Conservation (phyloP, 2,888 invertebrate species). For the Aphelenchoides bicaudatus region DNA sequence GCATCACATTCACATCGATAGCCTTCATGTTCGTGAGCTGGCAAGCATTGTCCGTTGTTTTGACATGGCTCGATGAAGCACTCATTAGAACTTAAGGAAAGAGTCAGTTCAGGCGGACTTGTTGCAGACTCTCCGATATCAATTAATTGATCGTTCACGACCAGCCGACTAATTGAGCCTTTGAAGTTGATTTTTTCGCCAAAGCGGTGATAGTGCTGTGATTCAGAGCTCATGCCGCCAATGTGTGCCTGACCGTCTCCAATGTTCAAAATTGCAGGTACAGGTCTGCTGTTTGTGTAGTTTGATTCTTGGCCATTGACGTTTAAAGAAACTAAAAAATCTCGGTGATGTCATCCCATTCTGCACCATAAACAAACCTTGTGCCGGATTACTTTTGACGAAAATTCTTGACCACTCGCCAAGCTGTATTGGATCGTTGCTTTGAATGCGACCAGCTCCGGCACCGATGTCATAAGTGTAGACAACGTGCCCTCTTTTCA, state of each 20-base stretch:
- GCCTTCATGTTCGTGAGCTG: conserved; percentile 41
- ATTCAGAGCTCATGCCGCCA: background rate
- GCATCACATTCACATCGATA: conserved; percentile 43
- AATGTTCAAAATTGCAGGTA: conserved; percentile 5
- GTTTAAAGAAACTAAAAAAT: conserved; percentile 24
- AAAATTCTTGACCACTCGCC: conserved; percentile 45
- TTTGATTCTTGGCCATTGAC: conserved; percentile 27
- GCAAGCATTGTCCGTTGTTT: conserved; percentile 41
- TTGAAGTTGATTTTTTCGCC: background rate
- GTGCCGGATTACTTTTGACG: conserved; percentile 33
- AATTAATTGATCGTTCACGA: conserved; percentile 38
- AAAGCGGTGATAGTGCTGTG: conserved; percentile 3
- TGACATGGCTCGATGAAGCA: conserved; percentile 34
- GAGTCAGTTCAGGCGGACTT: conserved; percentile 23
- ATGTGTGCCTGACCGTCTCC: conserved; percentile 8
- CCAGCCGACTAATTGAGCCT: conserved; percentile 38
- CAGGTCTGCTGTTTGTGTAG: background rate
- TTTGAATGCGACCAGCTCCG: conserved; percentile 36
- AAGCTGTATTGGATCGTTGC: conserved; percentile 17
- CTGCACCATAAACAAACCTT: conserved; percentile 21
- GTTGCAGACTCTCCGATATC: conserved; percentile 35
- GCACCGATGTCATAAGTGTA: conserved; percentile 49
- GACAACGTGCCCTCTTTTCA: conserved; percentile 41
- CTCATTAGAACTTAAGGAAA: conserved; percentile 25
- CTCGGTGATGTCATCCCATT: background rate